Evolutionary conservation across 2,888 invertebrate genomes (phyloP).

Genomic region (Cheilosia grossa): DNA sequence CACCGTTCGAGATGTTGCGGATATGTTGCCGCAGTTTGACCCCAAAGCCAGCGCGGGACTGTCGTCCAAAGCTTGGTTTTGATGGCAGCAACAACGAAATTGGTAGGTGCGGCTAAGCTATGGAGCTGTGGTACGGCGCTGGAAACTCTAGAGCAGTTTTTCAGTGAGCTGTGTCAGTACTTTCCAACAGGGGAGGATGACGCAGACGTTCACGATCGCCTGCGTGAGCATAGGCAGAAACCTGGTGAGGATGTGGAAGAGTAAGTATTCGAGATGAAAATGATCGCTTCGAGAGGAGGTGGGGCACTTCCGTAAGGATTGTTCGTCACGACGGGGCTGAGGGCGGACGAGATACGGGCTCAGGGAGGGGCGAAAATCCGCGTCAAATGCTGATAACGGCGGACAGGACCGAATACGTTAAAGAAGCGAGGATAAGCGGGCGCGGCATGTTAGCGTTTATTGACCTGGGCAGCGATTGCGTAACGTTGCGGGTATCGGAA

Average conservation of each 20-base stretch:
- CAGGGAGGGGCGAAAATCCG: neutral
- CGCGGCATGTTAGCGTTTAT: conserved; percentile 15
- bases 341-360: neutral
- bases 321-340: no score
- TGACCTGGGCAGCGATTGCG: conserved; percentile 29
- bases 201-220: conserved; percentile 10
- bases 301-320: no score
- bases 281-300: neutral
- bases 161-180: neutral
- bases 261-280: conserved; percentile 29
- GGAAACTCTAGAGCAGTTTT: neutral
- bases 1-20: no score
- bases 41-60: neutral
- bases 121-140: neutral
- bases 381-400: conserved; percentile 11
- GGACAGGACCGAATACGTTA: neutral
- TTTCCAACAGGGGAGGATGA: conserved; percentile 7
- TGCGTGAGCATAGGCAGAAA: neutral
- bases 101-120: neutral
- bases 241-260: neutral
- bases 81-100: conserved; percentile 17
- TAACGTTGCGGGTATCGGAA: conserved; percentile 7
- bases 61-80: conserved; percentile 14
- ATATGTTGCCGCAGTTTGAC: no score
- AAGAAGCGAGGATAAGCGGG: conserved; percentile 17